phyloP scores from a whole-genome alignment of 2,797 vertebrate species.

The Falco novaeseelandiae region DNA sequence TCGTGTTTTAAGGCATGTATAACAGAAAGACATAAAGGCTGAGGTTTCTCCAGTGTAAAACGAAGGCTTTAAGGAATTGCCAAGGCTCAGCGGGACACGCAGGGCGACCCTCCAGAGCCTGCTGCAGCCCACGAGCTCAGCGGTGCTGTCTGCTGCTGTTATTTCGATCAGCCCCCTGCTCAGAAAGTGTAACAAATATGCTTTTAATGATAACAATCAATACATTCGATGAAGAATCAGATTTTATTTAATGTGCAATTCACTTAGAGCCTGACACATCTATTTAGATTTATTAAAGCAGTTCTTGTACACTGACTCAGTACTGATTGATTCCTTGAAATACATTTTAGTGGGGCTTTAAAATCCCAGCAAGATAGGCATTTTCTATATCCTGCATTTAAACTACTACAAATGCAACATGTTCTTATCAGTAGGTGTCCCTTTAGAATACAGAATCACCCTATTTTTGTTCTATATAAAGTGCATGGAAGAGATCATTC shows the following conservation, averaged over 20 bases:
- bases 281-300: constrained; percentile 22
- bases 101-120: background rate
- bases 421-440: constrained; percentile 19
- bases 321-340: background rate
- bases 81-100: background rate
- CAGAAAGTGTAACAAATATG: background rate
- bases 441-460: constrained; percentile 23
- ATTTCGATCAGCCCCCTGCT: background rate
- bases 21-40: rapidly evolving
- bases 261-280: background rate
- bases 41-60: background rate
- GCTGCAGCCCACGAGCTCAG: background rate
- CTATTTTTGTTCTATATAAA: background rate
- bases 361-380: background rate
- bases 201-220: constrained; percentile 20
- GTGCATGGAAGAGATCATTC: background rate
- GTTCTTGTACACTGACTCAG: background rate
- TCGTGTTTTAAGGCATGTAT: rapidly evolving
- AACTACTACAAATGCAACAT: background rate
- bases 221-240: background rate
- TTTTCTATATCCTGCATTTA: background rate
- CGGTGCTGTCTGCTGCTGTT: background rate
- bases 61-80: background rate
- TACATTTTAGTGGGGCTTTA: background rate
- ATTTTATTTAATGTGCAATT: constrained; percentile 29